These are phyloP conservation scores for Peromyscus eremicus DNA, from an alignment of 2,797 vertebrate species.

Conservation along the genomic window DNA sequence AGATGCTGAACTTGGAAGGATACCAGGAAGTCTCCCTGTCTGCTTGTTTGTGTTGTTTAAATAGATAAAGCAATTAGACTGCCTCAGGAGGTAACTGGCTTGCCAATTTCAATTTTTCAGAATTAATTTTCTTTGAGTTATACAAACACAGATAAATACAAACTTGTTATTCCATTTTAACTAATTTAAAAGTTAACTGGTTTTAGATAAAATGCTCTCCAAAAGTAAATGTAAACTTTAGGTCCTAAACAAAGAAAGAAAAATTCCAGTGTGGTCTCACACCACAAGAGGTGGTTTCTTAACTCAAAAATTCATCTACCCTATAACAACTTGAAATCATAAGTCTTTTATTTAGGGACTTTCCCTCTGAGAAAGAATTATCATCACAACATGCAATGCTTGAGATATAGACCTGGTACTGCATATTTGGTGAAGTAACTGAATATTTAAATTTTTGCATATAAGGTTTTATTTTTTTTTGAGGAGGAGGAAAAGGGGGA, in stretches of 20 bases:
- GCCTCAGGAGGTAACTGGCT: conserved; percentile 38
- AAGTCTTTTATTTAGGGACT: not conserved
- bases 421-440: conserved; percentile 39
- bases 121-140: conserved; percentile 61
- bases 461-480: not conserved
- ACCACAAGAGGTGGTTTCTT: conserved; percentile 29
- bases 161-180: conserved; percentile 44
- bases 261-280: not conserved
- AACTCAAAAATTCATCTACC: not conserved
- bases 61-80: conserved; percentile 63
- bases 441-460: conserved; percentile 38
- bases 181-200: conserved; percentile 59
- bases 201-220: not conserved
- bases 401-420: conserved; percentile 28
- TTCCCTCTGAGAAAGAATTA: not conserved
- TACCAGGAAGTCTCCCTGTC: conserved; percentile 3
- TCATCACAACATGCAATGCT: conserved; percentile 2
- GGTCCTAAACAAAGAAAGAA: conserved; percentile 34
- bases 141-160: conserved; percentile 55
- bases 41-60: conserved; percentile 67
- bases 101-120: conserved; percentile 72
- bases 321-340: not conserved
- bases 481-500: rapidly evolving
- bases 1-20: conserved; percentile 39
- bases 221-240: conserved; percentile 45